These are phyloP conservation scores for Neria commutata DNA, from an alignment of 2,888 invertebrate species.

Conservation along the genomic window DNA sequence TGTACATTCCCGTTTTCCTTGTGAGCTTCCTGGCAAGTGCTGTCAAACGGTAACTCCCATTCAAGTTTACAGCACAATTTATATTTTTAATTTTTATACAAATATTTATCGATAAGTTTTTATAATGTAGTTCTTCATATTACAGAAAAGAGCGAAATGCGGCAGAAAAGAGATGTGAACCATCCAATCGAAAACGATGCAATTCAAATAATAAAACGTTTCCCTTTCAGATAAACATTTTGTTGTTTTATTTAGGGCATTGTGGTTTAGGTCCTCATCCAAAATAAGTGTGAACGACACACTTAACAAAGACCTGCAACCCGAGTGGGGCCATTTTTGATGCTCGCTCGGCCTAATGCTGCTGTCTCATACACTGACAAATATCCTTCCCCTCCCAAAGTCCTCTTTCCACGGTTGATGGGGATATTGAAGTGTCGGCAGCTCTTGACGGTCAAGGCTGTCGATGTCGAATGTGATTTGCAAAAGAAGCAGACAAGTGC, in stretches of 20 bases:
- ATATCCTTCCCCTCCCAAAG: too few species aligned
- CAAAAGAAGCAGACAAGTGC: too few species aligned
- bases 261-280: too few species aligned
- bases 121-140: slow-evolving; percentile 34
- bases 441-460: too few species aligned
- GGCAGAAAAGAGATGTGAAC: slow-evolving; percentile 31
- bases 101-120: slow-evolving; percentile 20
- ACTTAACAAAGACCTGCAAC: too few species aligned
- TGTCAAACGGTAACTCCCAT: slow-evolving; percentile 45
- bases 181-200: slow-evolving; percentile 40
- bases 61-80: slow-evolving; percentile 14
- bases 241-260: slow-evolving; percentile 26
- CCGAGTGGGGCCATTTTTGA: too few species aligned
- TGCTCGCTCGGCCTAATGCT: too few species aligned
- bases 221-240: slow-evolving; percentile 41
- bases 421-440: too few species aligned
- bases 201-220: slow-evolving; percentile 40
- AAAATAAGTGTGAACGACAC: too few species aligned
- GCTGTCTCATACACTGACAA: too few species aligned
- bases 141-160: slow-evolving; percentile 33
- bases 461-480: too few species aligned
- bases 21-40: slow-evolving; percentile 40
- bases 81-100: slow-evolving; percentile 15
- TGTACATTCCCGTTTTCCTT: background rate
- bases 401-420: too few species aligned